Base-by-base conservation (phyloP, 2,888 invertebrate genomes). In the Nemapogon koenigi region DNA sequence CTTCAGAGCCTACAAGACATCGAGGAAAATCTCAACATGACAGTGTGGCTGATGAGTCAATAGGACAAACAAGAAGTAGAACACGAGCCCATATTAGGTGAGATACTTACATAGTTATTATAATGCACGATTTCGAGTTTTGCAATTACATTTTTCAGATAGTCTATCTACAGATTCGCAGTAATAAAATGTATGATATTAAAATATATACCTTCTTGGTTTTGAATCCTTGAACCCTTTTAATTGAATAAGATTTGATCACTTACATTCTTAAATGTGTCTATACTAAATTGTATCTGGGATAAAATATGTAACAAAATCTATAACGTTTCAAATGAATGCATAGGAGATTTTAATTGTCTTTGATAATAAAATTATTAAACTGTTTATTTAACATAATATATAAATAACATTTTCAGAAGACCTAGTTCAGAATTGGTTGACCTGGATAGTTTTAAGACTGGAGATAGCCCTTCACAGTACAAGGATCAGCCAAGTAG, bases 391-490 rank as follows among this genome's bases (percentile, higher is more conserved):
- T n/a, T 22, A 13, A 18, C 14, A 17, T 22, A 32, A 36, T 15
- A 1, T 28, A 53, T 35, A 17, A 37, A 35, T 31, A 31, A 35
- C 39, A 33, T 19, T 66, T 68, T 40, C 66, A 84, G 87, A 47
- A 83, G 91, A 14, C 90, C 90, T 30, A 89, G 89, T 50, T 81
- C 91, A 38, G 91, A 91, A 57, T 73, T 91, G 32, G 89, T 92
- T 1, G 92, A 92, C 57, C 87, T 89, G 48, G 89, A 87, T 47
- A 89, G 89, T 49, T 92, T 92, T 69, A 88, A 91, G 51, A 90
- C 91, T 0, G 82, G 82, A 39, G 82, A 82, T 42, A 76, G 73
- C 27, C 76, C 81, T 2, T 69, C 72, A n/a, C 81, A 79, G 44
- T 78, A 81, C 52, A 81, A 79, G 52, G 80, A 79, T 43, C 68